Evolutionary conservation across 2,113 vertebrate species (phyloP).

Genomic region (Echinops telfairi): DNA sequence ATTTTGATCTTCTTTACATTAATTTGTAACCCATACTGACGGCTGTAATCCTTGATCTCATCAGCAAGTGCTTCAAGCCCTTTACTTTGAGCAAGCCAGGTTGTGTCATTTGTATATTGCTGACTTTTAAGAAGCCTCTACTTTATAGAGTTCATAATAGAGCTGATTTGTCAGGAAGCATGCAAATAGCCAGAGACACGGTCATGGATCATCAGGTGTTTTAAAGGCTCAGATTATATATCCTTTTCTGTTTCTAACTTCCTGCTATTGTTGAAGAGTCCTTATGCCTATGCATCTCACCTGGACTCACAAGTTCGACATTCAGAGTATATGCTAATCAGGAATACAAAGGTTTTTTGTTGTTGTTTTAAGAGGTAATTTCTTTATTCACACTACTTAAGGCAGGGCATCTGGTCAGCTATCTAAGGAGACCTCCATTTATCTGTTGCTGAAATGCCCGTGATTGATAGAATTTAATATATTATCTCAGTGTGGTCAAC

Average conservation of each 20-base stretch:
- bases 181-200: neutral
- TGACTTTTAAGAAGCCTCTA: too few relatives aligned
- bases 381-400: neutral
- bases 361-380: neutral
- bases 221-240: neutral
- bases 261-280: neutral
- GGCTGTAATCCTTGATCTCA: too few relatives aligned
- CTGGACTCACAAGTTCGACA: neutral
- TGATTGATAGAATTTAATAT: neutral
- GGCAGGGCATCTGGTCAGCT: too few relatives aligned
- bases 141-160: too few relatives aligned
- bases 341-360: conserved; percentile 30
- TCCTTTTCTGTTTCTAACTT: conserved; percentile 24
- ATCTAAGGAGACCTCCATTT: neutral
- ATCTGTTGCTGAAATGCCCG: conserved; percentile 10
- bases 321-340: neutral
- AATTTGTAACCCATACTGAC: too few relatives aligned
- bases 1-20: too few relatives aligned
- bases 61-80: too few relatives aligned
- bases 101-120: too few relatives aligned
- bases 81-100: too few relatives aligned
- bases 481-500: neutral
- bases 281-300: neutral
- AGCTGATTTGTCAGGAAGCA: neutral
- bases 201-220: neutral